phyloP scores from a whole-genome alignment of 2,888 invertebrate genomes.

The Agriopis marginaria region DNA sequence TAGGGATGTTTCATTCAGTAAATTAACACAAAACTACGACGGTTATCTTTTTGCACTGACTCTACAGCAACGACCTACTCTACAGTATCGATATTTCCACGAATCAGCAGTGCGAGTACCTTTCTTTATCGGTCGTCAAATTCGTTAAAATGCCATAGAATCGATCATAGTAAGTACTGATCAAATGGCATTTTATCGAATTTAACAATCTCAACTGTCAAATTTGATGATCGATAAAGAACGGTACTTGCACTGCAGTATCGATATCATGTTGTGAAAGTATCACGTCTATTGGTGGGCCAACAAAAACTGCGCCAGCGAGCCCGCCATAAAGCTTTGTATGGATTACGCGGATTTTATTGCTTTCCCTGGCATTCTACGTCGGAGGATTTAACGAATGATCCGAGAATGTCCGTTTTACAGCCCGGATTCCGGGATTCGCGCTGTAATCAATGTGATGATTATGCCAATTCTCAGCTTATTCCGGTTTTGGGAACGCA shows the following conservation, averaged over 20 bases:
- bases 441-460: slow-evolving; percentile 37
- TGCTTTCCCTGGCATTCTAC: slow-evolving; percentile 39
- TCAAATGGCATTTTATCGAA: no score
- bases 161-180: no score
- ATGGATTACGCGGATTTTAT: slow-evolving; percentile 47
- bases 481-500: slow-evolving; percentile 24
- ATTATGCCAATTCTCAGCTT: slow-evolving; percentile 38
- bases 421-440: slow-evolving; percentile 31
- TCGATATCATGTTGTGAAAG: slow-evolving; percentile 21
- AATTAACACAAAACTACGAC: no score
- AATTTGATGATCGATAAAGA: no score
- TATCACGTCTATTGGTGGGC: slow-evolving; percentile 26
- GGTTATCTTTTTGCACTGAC: no score
- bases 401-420: slow-evolving; percentile 37
- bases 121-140: no score
- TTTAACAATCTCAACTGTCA: no score
- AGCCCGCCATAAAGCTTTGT: slow-evolving; percentile 38
- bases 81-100: slow-evolving; percentile 7
- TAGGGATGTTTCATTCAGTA: no score
- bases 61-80: no score
- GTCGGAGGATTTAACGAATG: slow-evolving; percentile 38
- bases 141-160: no score
- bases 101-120: no score
- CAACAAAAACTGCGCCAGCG: slow-evolving; percentile 33
- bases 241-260: no score